A percentile compares a stretch with the other conserved stretches of the same genome.
Evolutionary conservation across 37 sponge, comb jelly and placozoan genomes (phyloP).

Genomic region (Chondrilla cf. caribensis): DNA sequence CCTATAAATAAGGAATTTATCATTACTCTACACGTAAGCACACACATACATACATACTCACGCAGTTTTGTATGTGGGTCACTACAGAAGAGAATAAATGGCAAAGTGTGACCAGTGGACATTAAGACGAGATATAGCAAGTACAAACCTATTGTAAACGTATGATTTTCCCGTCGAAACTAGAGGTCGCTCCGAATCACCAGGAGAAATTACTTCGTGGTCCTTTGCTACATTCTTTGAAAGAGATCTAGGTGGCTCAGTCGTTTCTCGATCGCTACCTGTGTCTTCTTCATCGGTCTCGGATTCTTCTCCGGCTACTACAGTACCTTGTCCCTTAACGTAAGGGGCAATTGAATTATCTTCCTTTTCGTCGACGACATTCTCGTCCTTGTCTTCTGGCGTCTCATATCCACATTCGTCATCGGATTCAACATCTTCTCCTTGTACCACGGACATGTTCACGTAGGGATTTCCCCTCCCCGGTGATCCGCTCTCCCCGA

Average conservation of each 20-base stretch:
- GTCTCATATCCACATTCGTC: constrained; percentile 48
- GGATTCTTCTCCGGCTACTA: constrained; percentile 68
- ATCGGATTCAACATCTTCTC: constrained; percentile 71
- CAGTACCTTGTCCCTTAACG: neutral
- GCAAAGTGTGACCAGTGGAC: no score
- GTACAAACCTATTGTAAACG: neutral
- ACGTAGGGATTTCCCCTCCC: no score
- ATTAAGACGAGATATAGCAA: no score
- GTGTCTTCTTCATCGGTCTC: constrained; percentile 71
- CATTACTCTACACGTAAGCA: no score
- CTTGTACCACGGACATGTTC: constrained; percentile 51
- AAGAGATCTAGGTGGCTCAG: neutral
- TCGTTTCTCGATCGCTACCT: neutral
- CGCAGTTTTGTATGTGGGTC: constrained; percentile 56
- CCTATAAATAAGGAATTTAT: constrained; percentile 25
- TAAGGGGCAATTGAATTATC: neutral
- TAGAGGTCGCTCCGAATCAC: neutral
- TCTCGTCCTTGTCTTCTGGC: neutral
- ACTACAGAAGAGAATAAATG: constrained; percentile 31
- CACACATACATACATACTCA: constrained; percentile 25
- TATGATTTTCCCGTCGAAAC: neutral
- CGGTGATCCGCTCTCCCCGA: no score
- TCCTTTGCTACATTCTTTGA: neutral
- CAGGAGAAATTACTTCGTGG: neutral
- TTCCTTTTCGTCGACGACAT: neutral